These are phyloP conservation scores for Crossaster papposus DNA, from an alignment of 53 echinoderm and acorn worm genomes.

Conservation along the genomic window DNA sequence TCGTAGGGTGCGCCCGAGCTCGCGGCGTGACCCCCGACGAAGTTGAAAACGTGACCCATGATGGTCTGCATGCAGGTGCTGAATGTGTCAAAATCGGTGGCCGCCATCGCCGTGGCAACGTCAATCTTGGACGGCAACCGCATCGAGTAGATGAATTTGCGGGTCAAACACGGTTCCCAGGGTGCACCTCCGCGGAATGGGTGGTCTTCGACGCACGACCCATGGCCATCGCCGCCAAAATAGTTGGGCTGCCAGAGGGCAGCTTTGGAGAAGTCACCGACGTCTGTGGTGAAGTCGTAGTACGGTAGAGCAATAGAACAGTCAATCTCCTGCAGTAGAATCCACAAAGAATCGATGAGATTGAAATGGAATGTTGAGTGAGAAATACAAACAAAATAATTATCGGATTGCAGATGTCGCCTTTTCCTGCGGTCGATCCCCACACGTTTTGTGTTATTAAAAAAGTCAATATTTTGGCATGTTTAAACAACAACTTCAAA, in stretches of 20 bases:
- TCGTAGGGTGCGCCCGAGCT: slow-evolving; percentile 88
- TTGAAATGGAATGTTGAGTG: no score
- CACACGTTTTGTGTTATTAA: no score
- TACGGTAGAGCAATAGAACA: slow-evolving; percentile 90
- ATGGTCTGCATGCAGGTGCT: slow-evolving; percentile 84
- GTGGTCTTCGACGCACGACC: slow-evolving; percentile 84
- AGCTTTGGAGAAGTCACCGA: slow-evolving; percentile 76
- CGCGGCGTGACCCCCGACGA: slow-evolving; percentile 84
- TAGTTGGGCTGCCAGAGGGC: slow-evolving; percentile 95
- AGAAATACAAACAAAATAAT: no score
- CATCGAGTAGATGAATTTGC: slow-evolving; percentile 68
- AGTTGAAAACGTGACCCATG: slow-evolving; percentile 83
- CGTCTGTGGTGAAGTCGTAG: slow-evolving; percentile 95
- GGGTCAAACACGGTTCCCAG: slow-evolving; percentile 87
- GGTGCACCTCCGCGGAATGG: slow-evolving; percentile 78
- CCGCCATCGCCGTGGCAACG: slow-evolving; percentile 82
- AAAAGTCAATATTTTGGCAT: no score
- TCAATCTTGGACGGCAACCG: slow-evolving; percentile 90
- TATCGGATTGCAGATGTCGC: no score
- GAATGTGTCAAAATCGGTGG: slow-evolving; percentile 70
- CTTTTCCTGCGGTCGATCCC: no score
- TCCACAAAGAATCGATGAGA: neutral
- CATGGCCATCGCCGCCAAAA: slow-evolving; percentile 86
- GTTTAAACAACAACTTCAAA: no score
- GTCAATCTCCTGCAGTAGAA: slow-evolving; percentile 83